Base-by-base conservation (phyloP, 2,888 invertebrate genomes). In the Athalia rosae region DNA sequence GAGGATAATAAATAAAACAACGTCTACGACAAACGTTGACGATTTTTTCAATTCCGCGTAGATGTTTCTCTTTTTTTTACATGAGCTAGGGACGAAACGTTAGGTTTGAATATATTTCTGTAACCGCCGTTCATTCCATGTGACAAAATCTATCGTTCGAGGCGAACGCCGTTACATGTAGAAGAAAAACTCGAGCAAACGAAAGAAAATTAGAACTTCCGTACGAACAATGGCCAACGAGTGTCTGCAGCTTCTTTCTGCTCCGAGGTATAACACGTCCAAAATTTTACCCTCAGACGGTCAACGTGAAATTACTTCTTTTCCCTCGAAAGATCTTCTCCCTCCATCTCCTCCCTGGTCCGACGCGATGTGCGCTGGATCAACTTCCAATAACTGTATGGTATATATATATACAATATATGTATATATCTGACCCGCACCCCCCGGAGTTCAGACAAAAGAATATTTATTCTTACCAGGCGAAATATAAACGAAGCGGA, bases 361-460 rank as follows among this genome's bases (percentile, higher is more conserved):
- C 28, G 28, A 28, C 28, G 28, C 28, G 28, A 28, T 28, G 28
- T 28, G 50, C 5, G 15, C 53, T 67, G 48, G 48, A 58, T 69
- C 58, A 69, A 69, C 41, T 69, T 69, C 43, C 67, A 67, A 50
- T 50, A 41, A 50, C 53, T 67, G 43, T 41, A 41, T n/a, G n/a
- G n/a, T n/a, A n/a, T n/a, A n/a, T n/a, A n/a, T 41, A n/a, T 50
- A 28, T 28, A 28, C 28, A 28, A 28, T 28, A 28, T 11, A n/a
- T 45, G 41, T 53, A 48, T 3, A 8, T 41, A 50, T 47, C 66
- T 64, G 15, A 11, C 58, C 15, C 15, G 13, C 11, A 50, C 11
- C n/a, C n/a, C n/a, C n/a, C n/a, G n/a, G 45, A 58, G 58, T 58
- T 71, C 71, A 56, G 71, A 71, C 71, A 71, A 13, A 58, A 71